phyloP scores from a whole-genome alignment of 53 echinoderm and acorn worm species.

The Paelopatides confundens region DNA sequence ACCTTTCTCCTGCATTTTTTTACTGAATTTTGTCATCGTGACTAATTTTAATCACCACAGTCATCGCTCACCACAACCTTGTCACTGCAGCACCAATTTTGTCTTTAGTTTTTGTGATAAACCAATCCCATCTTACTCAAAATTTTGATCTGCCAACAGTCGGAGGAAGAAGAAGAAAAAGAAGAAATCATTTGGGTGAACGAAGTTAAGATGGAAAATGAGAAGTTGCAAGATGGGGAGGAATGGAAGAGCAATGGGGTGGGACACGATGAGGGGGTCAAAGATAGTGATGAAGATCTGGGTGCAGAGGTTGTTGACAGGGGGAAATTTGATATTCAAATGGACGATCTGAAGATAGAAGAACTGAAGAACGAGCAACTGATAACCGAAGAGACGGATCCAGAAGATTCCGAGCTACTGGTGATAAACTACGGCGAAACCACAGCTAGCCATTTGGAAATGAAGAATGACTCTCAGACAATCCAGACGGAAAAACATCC shows the following conservation, averaged over 20 bases:
- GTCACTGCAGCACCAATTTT: not conserved
- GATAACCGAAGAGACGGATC: not conserved
- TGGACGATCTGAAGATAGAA: not conserved
- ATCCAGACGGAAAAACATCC: no score
- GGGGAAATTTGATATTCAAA: not conserved
- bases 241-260: not conserved
- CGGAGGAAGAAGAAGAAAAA: slow-evolving; percentile 12
- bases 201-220: not conserved
- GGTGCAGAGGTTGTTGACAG: not conserved
- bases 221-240: not conserved
- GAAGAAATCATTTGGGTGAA: not conserved
- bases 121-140: not conserved
- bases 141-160: slow-evolving; percentile 38
- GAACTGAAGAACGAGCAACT: not conserved
- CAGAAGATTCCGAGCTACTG: not conserved
- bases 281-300: not conserved
- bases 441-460: not conserved
- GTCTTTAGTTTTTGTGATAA: not conserved
- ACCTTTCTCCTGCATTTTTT: no score
- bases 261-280: not conserved
- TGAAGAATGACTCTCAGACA: no score
- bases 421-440: not conserved
- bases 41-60: not conserved
- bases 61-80: not conserved
- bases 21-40: not conserved